Base-by-base conservation (phyloP, 2,113 vertebrate genomes). In the Paradoxurus hermaphroditus region DNA sequence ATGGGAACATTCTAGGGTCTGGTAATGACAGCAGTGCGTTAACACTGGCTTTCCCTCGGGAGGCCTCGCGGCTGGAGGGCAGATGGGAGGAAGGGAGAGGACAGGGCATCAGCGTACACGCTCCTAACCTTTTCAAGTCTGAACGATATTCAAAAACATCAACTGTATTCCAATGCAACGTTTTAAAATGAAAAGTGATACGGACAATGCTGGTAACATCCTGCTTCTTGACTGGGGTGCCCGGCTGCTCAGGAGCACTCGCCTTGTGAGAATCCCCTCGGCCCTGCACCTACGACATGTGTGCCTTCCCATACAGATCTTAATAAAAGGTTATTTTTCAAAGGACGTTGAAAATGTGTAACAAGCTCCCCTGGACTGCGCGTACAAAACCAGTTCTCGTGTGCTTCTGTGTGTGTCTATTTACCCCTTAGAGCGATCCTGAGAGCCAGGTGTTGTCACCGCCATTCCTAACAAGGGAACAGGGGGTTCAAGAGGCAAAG, bases 21-120 rank as follows among this genome's bases (percentile, higher is more conserved):
- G 56, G 49, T 41, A 83, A 36, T 34, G 73, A 65, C 7, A 92
- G 49, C 7, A 67, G 41, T 21, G 11, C 70, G 65, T 89, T 34
- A 62, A n/a, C 8, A 1, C 1, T 41, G 39, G 34, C 18, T n/a
- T n/a, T 41, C 49, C 73, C 49, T 15, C 46, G 9, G 56, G 62
- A 93, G 34, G 29, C 25, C 23, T 36, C 14, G 63, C 14, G 19
- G 59, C 15, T 11, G 16, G 6, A 82, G 87, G 85, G 49, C 39
- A 31, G 51, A 34, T 0, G 39, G 25, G 34, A 65, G 13, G 31
- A 25, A 79, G 46, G 23, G 6, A 65, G 25, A 29, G 31, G 72
- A 31, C 14, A 2, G 23, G 10, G 11, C 31, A 21, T 49, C 27
- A 7, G 21, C 0, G 11, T 4, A 36, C 5, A 46, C 3, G 10